Base-by-base conservation (phyloP, 2,888 invertebrate genomes). In the Dexiosoma caninum region DNA sequence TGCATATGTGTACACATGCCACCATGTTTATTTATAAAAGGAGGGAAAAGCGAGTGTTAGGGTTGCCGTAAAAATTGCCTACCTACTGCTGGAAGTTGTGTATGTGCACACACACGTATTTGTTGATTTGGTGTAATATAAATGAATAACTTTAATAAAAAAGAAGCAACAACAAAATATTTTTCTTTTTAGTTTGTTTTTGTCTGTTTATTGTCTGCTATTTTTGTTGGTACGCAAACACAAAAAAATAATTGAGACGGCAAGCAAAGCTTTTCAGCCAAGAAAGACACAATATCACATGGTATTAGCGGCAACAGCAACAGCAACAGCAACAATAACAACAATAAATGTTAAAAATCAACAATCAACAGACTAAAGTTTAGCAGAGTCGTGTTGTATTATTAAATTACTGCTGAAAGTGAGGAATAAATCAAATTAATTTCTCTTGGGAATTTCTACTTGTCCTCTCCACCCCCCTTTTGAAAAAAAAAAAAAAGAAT, bases 351-450 rank as follows among this genome's bases (percentile, higher is more conserved):
- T 16, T 37, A 66, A 32, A 30, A 71, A 72, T 51, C 67, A 62
- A 67, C 66, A 76, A 51, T 70, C 59, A 70, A 71, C 59, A 76
- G 53, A 19, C 70, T 37, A 64, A 69, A 74, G 51, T 67, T 78
- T 51, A 49, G 10, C n/a, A 30, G 37, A 69, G 30, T 69, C 37
- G 40, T 64, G 35, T 71, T 71, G 30, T 49, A 42, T 75, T 64
- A 66, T 78, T 78, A 78, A 78, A 78, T 78, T 78, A 72, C 44
- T 44, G 77, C 71, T 60, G 82, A 81, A 83, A 82, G 83, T 79
- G 81, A 78, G 40, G 69, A 78, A 84, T 84, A 84, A 84, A 84
- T 84, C 84, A 84, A 84, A 83, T 81, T 83, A 84, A 84, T 84
- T 83, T 84, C 84, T 84, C 83, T 59, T 7, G 84, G 81, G 84